These are phyloP conservation scores for Buceros bicornis DNA, from an alignment of 2,797 vertebrate genomes.

Conservation along the genomic window DNA sequence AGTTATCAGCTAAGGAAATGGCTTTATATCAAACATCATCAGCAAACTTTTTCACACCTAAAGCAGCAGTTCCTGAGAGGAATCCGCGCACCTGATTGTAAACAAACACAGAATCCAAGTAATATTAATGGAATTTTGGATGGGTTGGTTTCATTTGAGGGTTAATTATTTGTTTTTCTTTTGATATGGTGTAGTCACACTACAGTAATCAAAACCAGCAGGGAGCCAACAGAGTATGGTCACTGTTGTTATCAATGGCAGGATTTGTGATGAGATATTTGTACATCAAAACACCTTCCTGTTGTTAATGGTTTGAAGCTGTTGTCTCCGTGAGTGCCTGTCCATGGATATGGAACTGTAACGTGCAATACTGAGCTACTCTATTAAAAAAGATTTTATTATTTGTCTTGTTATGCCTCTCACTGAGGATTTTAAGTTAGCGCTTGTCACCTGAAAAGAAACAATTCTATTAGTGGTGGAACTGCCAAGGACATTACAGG, in stretches of 20 bases:
- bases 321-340: neutral
- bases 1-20: neutral
- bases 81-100: neutral
- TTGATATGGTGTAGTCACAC: neutral
- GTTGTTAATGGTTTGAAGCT: neutral
- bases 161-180: neutral
- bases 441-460: neutral
- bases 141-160: neutral
- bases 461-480: neutral
- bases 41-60: neutral
- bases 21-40: neutral
- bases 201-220: neutral
- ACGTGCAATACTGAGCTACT: accelerated
- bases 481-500: neutral
- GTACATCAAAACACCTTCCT: neutral
- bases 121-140: neutral
- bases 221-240: neutral
- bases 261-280: neutral
- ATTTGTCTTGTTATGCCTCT: neutral
- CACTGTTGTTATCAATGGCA: neutral
- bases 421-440: neutral
- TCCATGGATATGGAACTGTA: neutral
- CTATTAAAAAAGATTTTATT: neutral
- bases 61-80: neutral
- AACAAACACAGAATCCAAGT: accelerated